These are phyloP conservation scores for Spondyliosoma cantharus DNA, from an alignment of 2,797 vertebrate species.

Conservation along the genomic window DNA sequence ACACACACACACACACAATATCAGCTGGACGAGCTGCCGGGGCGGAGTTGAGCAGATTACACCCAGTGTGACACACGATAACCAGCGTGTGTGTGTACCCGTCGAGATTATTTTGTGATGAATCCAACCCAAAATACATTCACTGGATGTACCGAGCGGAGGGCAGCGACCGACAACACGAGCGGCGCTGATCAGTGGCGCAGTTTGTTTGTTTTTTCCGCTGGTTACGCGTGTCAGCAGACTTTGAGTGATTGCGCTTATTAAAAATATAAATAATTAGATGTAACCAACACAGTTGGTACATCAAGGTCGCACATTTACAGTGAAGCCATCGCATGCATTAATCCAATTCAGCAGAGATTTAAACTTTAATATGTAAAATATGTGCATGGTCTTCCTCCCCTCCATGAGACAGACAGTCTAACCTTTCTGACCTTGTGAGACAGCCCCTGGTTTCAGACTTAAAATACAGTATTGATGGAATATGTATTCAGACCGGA, in stretches of 20 bases:
- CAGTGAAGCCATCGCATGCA: neutral
- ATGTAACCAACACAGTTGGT: neutral
- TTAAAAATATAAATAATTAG: neutral
- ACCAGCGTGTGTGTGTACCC: neutral
- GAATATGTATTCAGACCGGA: neutral
- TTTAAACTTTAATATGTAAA: neutral
- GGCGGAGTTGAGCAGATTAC: slow-evolving; percentile 49
- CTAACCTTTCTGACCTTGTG: slow-evolving; percentile 10
- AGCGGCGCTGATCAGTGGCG: neutral
- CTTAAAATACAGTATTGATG: neutral
- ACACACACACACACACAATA: slow-evolving; percentile 30
- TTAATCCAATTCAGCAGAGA: neutral
- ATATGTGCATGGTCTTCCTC: neutral
- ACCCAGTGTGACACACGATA: slow-evolving; percentile 27
- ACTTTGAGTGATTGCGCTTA: neutral
- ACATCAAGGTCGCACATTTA: neutral
- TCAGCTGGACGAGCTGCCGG: slow-evolving; percentile 63
- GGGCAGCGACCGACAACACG: neutral
- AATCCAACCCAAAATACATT: slow-evolving; percentile 4
- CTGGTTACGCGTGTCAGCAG: neutral
- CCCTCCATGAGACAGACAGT: too few species aligned
- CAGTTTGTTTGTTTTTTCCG: neutral
- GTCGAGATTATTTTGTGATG: slow-evolving; percentile 11
- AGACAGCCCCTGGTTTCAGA: neutral
- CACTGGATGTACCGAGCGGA: neutral